phyloP scores from a whole-genome alignment of 2,888 invertebrate species.

The Andrena chrysosceles region DNA sequence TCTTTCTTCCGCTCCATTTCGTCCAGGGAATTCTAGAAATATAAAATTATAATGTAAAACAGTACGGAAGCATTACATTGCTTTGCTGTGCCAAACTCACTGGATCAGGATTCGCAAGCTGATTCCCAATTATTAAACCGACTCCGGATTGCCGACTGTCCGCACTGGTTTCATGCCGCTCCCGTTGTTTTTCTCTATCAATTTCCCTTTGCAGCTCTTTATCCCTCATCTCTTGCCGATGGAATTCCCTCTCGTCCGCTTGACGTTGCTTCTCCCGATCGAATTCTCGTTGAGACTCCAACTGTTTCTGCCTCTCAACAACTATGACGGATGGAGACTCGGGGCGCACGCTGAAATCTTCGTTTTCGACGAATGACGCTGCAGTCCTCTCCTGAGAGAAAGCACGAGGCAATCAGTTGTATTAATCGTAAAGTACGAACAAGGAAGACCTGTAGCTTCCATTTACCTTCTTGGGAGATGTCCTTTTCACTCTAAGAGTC shows the following conservation, averaged over 20 bases:
- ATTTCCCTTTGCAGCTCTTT: slow-evolving; percentile 83
- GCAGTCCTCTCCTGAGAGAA: slow-evolving; percentile 77
- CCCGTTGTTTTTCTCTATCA: slow-evolving; percentile 82
- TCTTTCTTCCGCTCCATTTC: slow-evolving; percentile 98
- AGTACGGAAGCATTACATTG: neutral
- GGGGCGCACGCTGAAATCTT: slow-evolving; percentile 77
- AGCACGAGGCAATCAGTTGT: neutral
- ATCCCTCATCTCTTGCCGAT: slow-evolving; percentile 79
- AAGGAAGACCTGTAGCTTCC: neutral
- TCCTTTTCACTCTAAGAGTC: slow-evolving; percentile 91
- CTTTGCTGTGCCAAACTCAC: slow-evolving; percentile 84
- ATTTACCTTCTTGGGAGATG: slow-evolving; percentile 91
- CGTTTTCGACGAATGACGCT: slow-evolving; percentile 80
- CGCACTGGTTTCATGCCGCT: slow-evolving; percentile 76
- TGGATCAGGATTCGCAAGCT: slow-evolving; percentile 89
- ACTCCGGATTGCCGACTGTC: slow-evolving; percentile 80
- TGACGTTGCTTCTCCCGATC: slow-evolving; percentile 82
- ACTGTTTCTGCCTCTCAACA: slow-evolving; percentile 84
- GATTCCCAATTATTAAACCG: slow-evolving; percentile 89
- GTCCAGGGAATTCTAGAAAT: slow-evolving; percentile 90
- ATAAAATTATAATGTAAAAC: neutral
- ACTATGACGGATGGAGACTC: slow-evolving; percentile 75
- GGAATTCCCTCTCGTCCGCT: slow-evolving; percentile 81
- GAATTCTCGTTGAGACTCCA: slow-evolving; percentile 84
- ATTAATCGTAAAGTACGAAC: too few relatives aligned